Base-by-base conservation (phyloP, 2,888 invertebrate species). In the Idaea aversata region DNA sequence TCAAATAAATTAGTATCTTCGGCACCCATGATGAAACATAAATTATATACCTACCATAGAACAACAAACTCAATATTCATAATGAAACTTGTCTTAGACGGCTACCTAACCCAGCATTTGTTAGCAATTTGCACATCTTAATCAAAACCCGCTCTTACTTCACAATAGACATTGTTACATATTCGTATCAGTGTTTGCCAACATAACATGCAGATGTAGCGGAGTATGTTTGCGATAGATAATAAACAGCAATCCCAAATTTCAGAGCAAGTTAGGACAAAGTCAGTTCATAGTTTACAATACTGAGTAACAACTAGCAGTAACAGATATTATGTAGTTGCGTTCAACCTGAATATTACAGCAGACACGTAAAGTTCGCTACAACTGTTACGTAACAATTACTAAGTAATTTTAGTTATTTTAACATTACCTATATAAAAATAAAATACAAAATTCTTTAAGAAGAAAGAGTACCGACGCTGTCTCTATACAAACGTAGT, bases 241-340 rank as follows among this genome's bases (percentile, higher is more conserved):
- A 69, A 67, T 65, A 59, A 65, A 61, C 65, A 66, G 61, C 65
- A 63, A 63, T 65, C 59, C 67, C 65, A 65, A 67, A 69, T 67
- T 69, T 59, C 57, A 58, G 66, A 60, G 61, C 25, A 59, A 61
- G 63, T 63, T 63, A 57, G 59, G 15, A 34, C 67, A 67, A 67
- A 69, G 67, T 67, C 62, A 69, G 66, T 62, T 62, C 64, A 63
- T 62, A 36, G 65, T 67, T 67, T 69, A 67, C 68, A 66, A 68
- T 61, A 64, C 64, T 62, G 62, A 25, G 25, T 65, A 61, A 66
- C 69, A 6, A 16, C 16, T 59, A 59, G 25, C 58, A 59, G 63
- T 65, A 64, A 69, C 65, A 65, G 63, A 64, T 63, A 65, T 62
- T 63, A 65, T 62, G 61, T 25, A 60, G 65, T 64, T 67, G 47